Evolutionary conservation across 2,888 invertebrate genomes (phyloP).

Genomic region (Andricus curvator): DNA sequence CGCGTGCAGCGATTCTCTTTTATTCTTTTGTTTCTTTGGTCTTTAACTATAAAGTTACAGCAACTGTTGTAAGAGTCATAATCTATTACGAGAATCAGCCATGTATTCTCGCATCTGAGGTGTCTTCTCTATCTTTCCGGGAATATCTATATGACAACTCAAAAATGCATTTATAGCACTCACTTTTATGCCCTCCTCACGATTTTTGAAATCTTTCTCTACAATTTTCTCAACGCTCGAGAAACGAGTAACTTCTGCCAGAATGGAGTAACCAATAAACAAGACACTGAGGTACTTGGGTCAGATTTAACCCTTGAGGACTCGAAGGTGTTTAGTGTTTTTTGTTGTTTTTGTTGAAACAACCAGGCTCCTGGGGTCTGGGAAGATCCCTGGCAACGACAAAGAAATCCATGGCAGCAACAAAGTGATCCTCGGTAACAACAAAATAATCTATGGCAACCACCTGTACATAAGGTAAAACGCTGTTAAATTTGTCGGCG

Average conservation of each 20-base stretch:
- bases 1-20: neutral
- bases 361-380: slow-evolving; percentile 45
- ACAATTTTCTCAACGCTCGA: slow-evolving; percentile 28
- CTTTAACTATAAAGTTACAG: slow-evolving; percentile 38
- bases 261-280: slow-evolving; percentile 7
- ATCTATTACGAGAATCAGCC: slow-evolving; percentile 51
- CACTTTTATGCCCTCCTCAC: slow-evolving; percentile 9
- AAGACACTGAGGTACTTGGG: neutral
- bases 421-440: slow-evolving; percentile 2
- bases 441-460: slow-evolving; percentile 19
- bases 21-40: neutral
- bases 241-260: slow-evolving; percentile 35
- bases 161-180: slow-evolving; percentile 31
- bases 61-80: slow-evolving; percentile 6
- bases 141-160: slow-evolving; percentile 8
- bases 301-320: neutral
- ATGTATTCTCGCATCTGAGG: slow-evolving; percentile 48
- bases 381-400: slow-evolving; percentile 35
- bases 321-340: neutral
- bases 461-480: slow-evolving; percentile 21
- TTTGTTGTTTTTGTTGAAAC: slow-evolving; percentile 49
- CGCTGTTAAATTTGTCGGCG: neutral
- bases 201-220: slow-evolving; percentile 16
- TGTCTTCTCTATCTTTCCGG: slow-evolving; percentile 19
- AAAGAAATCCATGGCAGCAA: slow-evolving; percentile 21